Evolutionary conservation across 2,888 invertebrate genomes (phyloP), one percentile per base, ranked within the genome.

Genomic region (Eristalis intricaria): DNA sequence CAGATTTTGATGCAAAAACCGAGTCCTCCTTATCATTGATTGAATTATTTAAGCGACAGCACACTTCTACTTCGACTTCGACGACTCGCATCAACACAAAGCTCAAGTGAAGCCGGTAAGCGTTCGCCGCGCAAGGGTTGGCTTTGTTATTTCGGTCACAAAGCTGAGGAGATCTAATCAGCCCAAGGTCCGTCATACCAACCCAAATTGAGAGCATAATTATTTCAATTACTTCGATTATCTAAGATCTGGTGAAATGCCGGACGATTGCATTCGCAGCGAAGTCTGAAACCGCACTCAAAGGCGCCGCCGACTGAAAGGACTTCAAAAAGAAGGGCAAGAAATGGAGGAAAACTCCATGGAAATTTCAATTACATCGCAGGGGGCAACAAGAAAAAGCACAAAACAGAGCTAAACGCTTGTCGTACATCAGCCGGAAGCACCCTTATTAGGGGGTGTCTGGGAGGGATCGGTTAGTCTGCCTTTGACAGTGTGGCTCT

Each of bases 151-250:
- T 63, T 81, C 65, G 35, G 43, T 61, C 70, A 76, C 43, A 71
- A 63, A 61, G 56, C 61, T 71, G 63, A 13, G 43, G 32, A 86
- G 82, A 86, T 86, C 78, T 70, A 82, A 83, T 86, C 82, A 74
- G 40, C 19, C 60, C 61, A 78, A 69, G 74, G 43, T 86, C 63
- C 74, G 22, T 26, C 74, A 66, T 74, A 66, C 74, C 83, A 43
- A 71, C 69, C 86, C 74, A 75, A 92, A 91, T 92, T 91, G 92
- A 92, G 92, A 92, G 90, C 91, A 92, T 92, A 92, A 92, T 92
- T 91, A 92, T 91, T 91, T 90, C 91, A 92, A 92, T 92, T 91
- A 92, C 91, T 89, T 87, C 89, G 90, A 90, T 90, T 92, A 92
- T 92, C 92, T 89, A 79, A 89, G 89, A 91, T 91, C 91, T 91